Percentiles rank a stretch among this genome's conserved stretches.
phyloP scores from a whole-genome alignment of 1,140 invertebrate genomes.

The Forficula auricularia region DNA sequence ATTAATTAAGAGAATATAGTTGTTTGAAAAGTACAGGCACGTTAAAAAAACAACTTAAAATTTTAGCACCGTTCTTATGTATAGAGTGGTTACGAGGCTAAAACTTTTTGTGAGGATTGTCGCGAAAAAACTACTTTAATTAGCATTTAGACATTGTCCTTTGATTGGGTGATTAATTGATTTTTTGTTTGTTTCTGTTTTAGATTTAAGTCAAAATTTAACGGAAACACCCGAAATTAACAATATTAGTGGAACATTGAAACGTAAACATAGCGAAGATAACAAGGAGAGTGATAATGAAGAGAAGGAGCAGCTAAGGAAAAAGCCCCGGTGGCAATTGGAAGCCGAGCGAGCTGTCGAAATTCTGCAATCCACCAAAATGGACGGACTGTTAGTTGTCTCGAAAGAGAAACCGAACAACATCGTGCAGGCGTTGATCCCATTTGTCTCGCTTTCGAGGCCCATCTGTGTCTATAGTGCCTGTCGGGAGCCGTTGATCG shows the following conservation, averaged over 20 bases:
- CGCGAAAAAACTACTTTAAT: no score
- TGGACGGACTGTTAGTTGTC: slow-evolving; percentile 62
- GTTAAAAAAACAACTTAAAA: no score
- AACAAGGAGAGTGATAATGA: neutral
- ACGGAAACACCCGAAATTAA: slow-evolving; percentile 19
- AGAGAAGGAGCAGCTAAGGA: slow-evolving; percentile 5
- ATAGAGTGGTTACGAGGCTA: no score
- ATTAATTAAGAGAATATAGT: no score
- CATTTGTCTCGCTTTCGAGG: slow-evolving; percentile 55
- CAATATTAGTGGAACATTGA: slow-evolving; percentile 11
- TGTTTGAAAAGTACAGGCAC: no score
- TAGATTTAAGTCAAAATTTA: slow-evolving; percentile 15
- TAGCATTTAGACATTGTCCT: no score
- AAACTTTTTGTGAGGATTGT: no score
- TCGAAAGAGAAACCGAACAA: slow-evolving; percentile 69
- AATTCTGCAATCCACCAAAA: slow-evolving; percentile 28
- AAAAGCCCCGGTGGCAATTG: slow-evolving; percentile 22
- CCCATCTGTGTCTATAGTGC: slow-evolving; percentile 69
- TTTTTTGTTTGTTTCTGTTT: neutral
- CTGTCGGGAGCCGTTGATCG: slow-evolving; percentile 61
- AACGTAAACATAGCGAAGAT: slow-evolving; percentile 13
- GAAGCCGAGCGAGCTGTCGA: slow-evolving; percentile 14
- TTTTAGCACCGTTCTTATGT: no score
- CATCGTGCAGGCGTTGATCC: slow-evolving; percentile 53
- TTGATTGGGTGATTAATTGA: slow-evolving; percentile 17